These are phyloP conservation scores for Melanotus villosus DNA, from an alignment of 2,888 invertebrate species.

Conservation along the genomic window DNA sequence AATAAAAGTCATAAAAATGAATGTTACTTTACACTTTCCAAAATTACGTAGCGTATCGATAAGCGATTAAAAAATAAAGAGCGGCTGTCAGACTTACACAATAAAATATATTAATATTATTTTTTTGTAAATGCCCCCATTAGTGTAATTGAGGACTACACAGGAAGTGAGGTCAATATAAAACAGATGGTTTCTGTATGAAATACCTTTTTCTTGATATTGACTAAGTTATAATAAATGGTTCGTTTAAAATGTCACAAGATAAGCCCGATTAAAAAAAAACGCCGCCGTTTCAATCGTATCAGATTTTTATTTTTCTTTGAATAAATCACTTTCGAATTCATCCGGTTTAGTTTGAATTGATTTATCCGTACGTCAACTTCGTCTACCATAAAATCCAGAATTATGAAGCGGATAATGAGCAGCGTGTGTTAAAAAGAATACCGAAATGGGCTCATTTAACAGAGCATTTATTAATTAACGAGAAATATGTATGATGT, in stretches of 20 bases:
- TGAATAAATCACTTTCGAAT: conserved; percentile 26
- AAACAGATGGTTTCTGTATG: conserved; percentile 30
- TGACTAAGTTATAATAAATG: conserved; percentile 17
- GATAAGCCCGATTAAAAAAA: conserved; percentile 15
- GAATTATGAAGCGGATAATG: neutral
- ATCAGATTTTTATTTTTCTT: conserved; percentile 16
- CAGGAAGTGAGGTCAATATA: conserved; percentile 38
- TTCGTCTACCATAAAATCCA: neutral
- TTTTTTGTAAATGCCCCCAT: conserved; percentile 25
- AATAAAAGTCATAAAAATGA: too few relatives aligned
- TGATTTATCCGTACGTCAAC: conserved; percentile 6
- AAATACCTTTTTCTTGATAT: conserved; percentile 30
- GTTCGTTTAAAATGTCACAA: conserved; percentile 12
- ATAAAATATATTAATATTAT: conserved; percentile 1
- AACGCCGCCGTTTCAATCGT: conserved; percentile 33
- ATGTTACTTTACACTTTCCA: too few relatives aligned
- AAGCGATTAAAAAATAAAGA: too few relatives aligned
- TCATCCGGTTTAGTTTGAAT: neutral
- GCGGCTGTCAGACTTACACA: neutral
- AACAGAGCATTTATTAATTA: conserved; percentile 32
- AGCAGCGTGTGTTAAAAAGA: neutral
- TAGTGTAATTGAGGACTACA: conserved; percentile 27
- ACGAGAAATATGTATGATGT: conserved; percentile 15
- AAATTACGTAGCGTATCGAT: too few relatives aligned
- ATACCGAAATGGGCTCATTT: neutral